These are phyloP conservation scores for Manis pentadactyla DNA, from an alignment of 2,797 vertebrate species.

Conservation along the genomic window DNA sequence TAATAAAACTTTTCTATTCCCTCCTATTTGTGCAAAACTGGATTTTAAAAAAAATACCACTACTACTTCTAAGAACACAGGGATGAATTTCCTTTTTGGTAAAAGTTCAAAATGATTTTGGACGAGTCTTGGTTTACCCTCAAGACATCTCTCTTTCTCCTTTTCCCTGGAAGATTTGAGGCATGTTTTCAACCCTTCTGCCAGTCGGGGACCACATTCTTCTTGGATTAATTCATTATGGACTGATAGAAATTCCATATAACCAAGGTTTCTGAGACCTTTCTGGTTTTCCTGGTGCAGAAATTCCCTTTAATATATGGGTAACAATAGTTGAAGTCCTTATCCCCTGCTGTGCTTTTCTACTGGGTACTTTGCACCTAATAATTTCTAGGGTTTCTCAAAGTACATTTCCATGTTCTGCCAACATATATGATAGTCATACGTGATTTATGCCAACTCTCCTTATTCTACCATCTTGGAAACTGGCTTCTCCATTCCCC, in stretches of 20 bases:
- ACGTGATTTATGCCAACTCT: neutral
- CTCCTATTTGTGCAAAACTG: neutral
- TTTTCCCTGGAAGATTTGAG: neutral
- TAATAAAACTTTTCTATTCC: slow-evolving; percentile 20
- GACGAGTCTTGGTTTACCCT: neutral
- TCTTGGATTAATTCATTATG: neutral
- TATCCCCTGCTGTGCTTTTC: neutral
- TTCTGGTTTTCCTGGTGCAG: neutral
- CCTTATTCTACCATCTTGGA: neutral
- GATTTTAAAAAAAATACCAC: neutral
- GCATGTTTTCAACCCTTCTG: neutral
- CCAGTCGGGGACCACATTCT: neutral
- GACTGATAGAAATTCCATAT: neutral
- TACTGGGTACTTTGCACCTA: neutral
- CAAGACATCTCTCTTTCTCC: neutral
- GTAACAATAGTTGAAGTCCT: neutral
- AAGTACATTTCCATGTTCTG: neutral
- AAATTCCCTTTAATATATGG: neutral
- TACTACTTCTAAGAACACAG: neutral
- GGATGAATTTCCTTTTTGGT: neutral
- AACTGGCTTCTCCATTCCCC: neutral
- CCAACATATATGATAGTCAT: neutral
- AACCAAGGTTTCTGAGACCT: neutral
- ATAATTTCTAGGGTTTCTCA: neutral
- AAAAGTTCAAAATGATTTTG: neutral